These are phyloP conservation scores for Halcyon smyrnensis DNA, from an alignment of 2,797 vertebrate species.

Conservation along the genomic window DNA sequence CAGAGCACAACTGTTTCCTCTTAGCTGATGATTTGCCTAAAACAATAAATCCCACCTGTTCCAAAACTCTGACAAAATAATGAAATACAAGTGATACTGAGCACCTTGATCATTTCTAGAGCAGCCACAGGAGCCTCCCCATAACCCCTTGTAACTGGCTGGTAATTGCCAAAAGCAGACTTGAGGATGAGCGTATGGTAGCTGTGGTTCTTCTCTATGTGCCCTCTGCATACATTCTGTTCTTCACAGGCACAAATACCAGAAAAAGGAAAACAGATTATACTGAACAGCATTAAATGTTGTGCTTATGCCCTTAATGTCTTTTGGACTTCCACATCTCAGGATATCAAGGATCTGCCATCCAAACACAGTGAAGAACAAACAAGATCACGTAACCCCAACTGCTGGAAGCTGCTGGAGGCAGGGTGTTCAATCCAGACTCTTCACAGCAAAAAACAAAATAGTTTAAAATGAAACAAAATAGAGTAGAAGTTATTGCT, in stretches of 20 bases:
- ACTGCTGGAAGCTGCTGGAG: background rate
- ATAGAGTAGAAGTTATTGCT: background rate
- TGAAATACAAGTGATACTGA: background rate
- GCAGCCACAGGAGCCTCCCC: background rate
- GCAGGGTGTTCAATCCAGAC: background rate
- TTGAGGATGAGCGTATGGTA: background rate
- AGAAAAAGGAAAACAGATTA: background rate
- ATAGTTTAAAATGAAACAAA: background rate
- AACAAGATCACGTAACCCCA: background rate
- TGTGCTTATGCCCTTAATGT: background rate
- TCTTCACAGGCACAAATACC: background rate
- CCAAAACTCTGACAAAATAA: background rate
- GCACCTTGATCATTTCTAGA: background rate
- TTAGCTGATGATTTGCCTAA: slow-evolving; percentile 1
- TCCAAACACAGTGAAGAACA: background rate
- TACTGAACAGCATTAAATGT: background rate
- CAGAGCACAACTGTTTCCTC: background rate
- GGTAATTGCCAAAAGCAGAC: background rate
- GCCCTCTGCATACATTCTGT: background rate
- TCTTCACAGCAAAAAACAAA: background rate
- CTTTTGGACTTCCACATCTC: background rate
- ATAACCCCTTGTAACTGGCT: background rate
- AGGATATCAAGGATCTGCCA: background rate
- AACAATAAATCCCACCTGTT: slow-evolving; percentile 28
- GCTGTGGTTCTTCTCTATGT: background rate